Evolutionary conservation across 2,888 invertebrate species (phyloP).

Genomic region (Acanthopleura granulata): DNA sequence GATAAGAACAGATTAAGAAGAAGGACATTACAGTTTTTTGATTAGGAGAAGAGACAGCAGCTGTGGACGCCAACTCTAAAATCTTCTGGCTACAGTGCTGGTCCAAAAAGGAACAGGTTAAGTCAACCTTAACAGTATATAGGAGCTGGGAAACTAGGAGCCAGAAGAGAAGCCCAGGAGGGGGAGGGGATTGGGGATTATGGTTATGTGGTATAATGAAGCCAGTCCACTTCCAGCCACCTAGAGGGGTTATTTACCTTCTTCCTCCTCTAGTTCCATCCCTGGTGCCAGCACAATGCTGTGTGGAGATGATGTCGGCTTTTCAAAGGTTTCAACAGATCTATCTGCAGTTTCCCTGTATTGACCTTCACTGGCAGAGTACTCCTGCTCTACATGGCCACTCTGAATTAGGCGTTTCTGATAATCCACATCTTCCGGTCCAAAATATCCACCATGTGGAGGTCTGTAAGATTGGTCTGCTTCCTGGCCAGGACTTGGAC

Average conservation of each 20-base stretch:
- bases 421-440: slow-evolving; percentile 13
- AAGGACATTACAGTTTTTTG: no score
- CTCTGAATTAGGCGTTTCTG: neutral
- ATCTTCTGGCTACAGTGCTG: no score
- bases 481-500: neutral
- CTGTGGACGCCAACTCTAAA: no score
- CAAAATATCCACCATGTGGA: slow-evolving; percentile 5
- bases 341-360: neutral
- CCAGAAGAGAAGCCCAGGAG: no score
- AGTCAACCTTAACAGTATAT: no score
- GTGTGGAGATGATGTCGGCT: neutral
- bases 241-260: neutral
- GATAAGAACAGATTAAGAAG: no score
- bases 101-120: no score
- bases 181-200: no score
- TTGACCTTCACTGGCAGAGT: neutral
- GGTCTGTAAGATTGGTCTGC: neutral
- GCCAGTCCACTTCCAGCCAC: neutral
- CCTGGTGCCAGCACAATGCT: neutral
- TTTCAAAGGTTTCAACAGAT: neutral
- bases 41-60: no score
- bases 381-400: slow-evolving; percentile 9
- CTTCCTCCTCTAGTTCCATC: neutral
- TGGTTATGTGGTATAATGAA: no score
- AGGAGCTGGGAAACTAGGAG: no score